Conservation (phyloP, 1,140 invertebrate genomes). For the Bombus polaris region DNA sequence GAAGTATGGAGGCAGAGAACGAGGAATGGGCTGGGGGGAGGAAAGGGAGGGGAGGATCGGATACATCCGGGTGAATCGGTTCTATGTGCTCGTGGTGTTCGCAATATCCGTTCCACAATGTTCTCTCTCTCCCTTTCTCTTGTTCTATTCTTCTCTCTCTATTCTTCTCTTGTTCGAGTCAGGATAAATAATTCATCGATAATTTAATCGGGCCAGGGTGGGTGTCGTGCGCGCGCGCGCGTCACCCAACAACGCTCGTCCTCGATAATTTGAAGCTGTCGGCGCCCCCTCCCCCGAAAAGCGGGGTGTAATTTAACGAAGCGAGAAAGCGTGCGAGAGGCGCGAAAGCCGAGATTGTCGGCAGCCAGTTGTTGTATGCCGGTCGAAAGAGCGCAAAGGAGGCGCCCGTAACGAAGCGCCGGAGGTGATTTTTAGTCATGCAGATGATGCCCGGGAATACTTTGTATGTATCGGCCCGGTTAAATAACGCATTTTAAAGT, state of each 20-base stretch:
- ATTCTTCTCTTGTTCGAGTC: conserved; percentile 18
- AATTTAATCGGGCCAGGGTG: conserved; percentile 60
- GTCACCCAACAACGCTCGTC: background rate
- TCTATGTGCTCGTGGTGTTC: conserved; percentile 42
- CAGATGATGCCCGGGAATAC: conserved; percentile 52
- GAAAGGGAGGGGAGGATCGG: background rate
- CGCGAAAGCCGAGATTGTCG: conserved; percentile 22
- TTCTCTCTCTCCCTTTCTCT: background rate
- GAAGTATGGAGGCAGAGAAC: conserved; percentile 10
- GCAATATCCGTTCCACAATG: conserved; percentile 57
- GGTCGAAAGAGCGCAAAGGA: conserved; percentile 14
- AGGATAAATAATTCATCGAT: conserved; percentile 71
- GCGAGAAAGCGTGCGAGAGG: conserved; percentile 18
- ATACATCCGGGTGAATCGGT: conserved; percentile 53
- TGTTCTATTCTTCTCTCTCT: background rate
- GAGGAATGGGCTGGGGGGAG: background rate
- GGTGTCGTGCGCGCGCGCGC: background rate
- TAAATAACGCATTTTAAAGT: conserved; percentile 64
- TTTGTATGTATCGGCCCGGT: conserved; percentile 57
- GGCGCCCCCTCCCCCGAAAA: background rate
- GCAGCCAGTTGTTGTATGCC: background rate
- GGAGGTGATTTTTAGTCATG: conserved; percentile 54
- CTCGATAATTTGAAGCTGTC: conserved; percentile 7
- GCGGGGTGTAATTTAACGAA: conserved; percentile 11
- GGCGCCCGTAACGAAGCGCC: background rate